These are phyloP conservation scores for Cyprichromis sp. DNA, from an alignment of 2,113 vertebrate species.

Conservation along the genomic window DNA sequence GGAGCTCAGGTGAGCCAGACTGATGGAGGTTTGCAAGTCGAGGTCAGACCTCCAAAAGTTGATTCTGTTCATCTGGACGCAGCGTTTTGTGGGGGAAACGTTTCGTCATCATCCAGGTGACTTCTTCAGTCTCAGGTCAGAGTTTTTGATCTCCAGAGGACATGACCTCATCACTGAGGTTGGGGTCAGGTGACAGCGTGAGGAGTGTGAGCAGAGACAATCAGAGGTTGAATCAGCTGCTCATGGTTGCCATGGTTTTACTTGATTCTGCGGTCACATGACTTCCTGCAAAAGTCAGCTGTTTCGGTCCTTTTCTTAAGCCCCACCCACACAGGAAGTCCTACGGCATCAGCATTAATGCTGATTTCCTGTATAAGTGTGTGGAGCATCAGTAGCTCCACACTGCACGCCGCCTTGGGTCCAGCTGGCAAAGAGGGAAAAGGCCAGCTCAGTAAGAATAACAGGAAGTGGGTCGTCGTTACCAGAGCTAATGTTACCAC, in stretches of 20 bases:
- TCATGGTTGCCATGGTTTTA: not conserved
- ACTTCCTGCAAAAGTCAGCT: not conserved
- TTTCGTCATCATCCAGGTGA: not conserved
- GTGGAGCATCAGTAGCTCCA: not conserved
- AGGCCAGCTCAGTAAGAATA: not conserved
- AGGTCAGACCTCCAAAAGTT: not conserved
- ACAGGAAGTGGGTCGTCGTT: not conserved
- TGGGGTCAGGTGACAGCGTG: not conserved
- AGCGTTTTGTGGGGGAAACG: not conserved
- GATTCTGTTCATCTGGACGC: not conserved
- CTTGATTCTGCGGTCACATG: not conserved
- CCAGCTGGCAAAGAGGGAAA: not conserved
- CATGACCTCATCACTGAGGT: not conserved
- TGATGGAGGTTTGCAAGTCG: not conserved
- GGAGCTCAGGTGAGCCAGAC: not conserved
- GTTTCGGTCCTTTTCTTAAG: not conserved
- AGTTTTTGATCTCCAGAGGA: not conserved
- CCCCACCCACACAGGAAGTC: not conserved
- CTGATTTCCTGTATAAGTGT: not conserved
- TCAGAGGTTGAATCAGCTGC: not conserved
- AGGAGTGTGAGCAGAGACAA: not conserved
- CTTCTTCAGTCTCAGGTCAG: not conserved
- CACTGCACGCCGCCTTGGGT: fast-evolving
- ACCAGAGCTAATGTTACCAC: not conserved
- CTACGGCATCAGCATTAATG: not conserved